Evolutionary conservation across 2,797 vertebrate genomes (phyloP).

Genomic region (Melanotaenia boesemani): DNA sequence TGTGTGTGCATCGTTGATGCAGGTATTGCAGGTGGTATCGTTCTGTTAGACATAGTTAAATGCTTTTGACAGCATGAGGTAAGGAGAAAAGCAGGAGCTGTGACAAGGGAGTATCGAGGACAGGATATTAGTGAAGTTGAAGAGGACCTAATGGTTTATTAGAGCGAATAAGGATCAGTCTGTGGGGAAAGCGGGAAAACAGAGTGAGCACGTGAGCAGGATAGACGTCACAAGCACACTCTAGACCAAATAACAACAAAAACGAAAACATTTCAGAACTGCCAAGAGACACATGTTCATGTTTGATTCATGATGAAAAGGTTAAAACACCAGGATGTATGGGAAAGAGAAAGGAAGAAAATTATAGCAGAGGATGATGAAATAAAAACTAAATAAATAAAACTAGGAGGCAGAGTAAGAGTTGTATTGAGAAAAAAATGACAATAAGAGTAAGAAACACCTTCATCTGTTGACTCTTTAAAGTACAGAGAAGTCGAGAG

Average conservation of each 20-base stretch:
- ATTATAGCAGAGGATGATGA: constrained; percentile 4
- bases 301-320: constrained; percentile 7
- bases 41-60: constrained; percentile 52
- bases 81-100: constrained; percentile 39
- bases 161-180: constrained; percentile 57
- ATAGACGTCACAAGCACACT: constrained; percentile 18
- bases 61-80: constrained; percentile 49
- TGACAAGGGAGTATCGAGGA: constrained; percentile 44
- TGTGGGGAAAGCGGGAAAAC: constrained; percentile 33
- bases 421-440: background rate
- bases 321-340: constrained; percentile 4
- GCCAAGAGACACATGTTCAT: constrained; percentile 48
- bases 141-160: constrained; percentile 62
- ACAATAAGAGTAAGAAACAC: constrained; percentile 29
- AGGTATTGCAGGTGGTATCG: constrained; percentile 46
- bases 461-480: constrained; percentile 20
- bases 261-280: constrained; percentile 13
- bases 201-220: constrained; percentile 32
- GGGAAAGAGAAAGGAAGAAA: background rate
- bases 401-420: background rate
- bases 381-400: background rate
- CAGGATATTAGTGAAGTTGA: constrained; percentile 53
- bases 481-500: constrained; percentile 20
- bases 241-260: constrained; percentile 12
- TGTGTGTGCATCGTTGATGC: constrained; percentile 20